A percentile compares a stretch with the other conserved stretches of the same genome.
phyloP scores from a whole-genome alignment of 1,140 invertebrate species.

The Hydropsyche tenuis region DNA sequence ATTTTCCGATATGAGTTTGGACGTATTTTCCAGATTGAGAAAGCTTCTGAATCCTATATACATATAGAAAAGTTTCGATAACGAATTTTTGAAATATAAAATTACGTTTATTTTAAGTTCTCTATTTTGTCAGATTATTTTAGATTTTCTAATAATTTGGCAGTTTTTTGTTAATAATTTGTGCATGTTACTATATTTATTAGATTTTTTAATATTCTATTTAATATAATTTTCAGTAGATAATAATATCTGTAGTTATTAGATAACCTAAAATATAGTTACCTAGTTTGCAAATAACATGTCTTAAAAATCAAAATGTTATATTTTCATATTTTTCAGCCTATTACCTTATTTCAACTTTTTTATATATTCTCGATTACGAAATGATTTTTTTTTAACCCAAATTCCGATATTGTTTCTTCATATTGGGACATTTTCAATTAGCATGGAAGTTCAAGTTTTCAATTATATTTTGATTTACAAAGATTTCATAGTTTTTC shows the following conservation, averaged over 20 bases:
- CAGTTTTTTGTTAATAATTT: too few relatives aligned
- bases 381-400: too few relatives aligned
- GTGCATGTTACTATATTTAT: neutral
- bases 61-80: neutral
- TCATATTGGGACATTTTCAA: too few relatives aligned
- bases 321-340: neutral
- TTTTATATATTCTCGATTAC: neutral
- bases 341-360: neutral
- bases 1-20: neutral
- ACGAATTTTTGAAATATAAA: neutral
- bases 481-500: too few relatives aligned
- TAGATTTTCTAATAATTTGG: too few relatives aligned
- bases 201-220: neutral
- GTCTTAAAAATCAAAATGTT: neutral
- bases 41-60: neutral
- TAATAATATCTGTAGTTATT: neutral
- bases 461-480: too few relatives aligned
- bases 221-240: neutral
- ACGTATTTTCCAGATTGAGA: conserved; percentile 1
- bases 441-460: too few relatives aligned
- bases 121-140: too few relatives aligned
- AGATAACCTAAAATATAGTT: neutral
- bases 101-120: too few relatives aligned
- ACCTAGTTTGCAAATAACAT: too few relatives aligned
- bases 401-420: too few relatives aligned